Conservation (phyloP, 1,140 invertebrate genomes). For the Sycophaga agraensis region DNA sequence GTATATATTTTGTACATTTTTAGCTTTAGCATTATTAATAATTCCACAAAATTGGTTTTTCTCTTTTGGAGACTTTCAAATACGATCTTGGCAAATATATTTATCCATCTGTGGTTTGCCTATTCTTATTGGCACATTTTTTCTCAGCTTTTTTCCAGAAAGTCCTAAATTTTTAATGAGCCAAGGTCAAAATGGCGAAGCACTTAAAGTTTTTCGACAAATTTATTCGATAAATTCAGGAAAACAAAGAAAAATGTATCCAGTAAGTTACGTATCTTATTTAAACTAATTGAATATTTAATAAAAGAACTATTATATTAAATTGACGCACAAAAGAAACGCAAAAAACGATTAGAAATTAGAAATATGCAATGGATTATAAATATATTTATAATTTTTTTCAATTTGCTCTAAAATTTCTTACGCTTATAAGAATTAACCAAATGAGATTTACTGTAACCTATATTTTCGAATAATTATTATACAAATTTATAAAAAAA, state of each 20-base stretch:
- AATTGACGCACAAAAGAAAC: no score
- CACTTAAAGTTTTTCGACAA: slow-evolving; percentile 62
- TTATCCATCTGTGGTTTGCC: slow-evolving; percentile 67
- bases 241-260: slow-evolving; percentile 63
- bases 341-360: no score
- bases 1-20: background rate
- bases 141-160: slow-evolving; percentile 72
- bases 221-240: slow-evolving; percentile 67
- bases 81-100: slow-evolving; percentile 77
- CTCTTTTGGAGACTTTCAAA: slow-evolving; percentile 39
- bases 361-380: no score
- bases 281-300: no score
- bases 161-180: slow-evolving; percentile 83
- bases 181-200: slow-evolving; percentile 68
- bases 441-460: no score
- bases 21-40: slow-evolving; percentile 58
- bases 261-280: no score
- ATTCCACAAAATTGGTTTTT: slow-evolving; percentile 54
- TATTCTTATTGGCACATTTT: slow-evolving; percentile 63
- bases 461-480: no score
- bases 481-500: no score
- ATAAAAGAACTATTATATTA: no score
- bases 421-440: no score
- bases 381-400: no score
- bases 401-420: no score